phyloP scores from a whole-genome alignment of 2,113 vertebrate genomes.

The Gallinago paraguaiae region DNA sequence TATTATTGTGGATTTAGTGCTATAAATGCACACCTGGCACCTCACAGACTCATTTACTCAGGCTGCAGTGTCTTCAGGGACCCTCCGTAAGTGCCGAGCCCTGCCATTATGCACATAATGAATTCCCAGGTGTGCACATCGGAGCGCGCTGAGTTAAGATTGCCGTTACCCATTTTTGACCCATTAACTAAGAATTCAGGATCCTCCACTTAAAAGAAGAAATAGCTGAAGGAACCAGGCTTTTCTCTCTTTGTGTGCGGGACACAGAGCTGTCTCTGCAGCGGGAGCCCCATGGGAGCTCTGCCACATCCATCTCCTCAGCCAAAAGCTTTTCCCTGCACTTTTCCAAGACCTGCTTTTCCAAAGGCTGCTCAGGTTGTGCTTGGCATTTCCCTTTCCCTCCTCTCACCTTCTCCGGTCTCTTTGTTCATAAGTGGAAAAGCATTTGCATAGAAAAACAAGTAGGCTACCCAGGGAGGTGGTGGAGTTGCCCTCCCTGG shows the following conservation, averaged over 20 bases:
- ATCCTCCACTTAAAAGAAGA: background rate
- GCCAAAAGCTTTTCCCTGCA: background rate
- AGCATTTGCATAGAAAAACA: background rate
- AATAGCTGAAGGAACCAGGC: rapidly evolving
- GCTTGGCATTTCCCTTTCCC: background rate
- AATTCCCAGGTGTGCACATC: background rate
- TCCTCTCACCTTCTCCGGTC: background rate
- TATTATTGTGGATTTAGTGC: slow-evolving; percentile 33
- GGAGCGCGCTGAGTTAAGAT: background rate
- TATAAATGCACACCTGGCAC: slow-evolving; percentile 27
- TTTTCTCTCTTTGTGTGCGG: rapidly evolving
- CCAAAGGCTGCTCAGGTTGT: background rate
- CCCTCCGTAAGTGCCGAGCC: background rate
- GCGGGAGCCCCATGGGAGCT: background rate
- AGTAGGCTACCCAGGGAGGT: background rate
- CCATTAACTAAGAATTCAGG: background rate
- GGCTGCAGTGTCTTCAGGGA: slow-evolving; percentile 23
- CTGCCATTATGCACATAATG: background rate
- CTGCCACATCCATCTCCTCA: background rate
- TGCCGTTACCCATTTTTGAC: background rate
- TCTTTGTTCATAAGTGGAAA: background rate
- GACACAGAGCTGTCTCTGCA: background rate
- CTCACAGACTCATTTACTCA: slow-evolving; percentile 12
- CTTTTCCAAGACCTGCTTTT: background rate
- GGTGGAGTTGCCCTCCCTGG: too few species aligned